Conservation (phyloP, 2,113 vertebrate species). For the Rhinoptilus africanus region DNA sequence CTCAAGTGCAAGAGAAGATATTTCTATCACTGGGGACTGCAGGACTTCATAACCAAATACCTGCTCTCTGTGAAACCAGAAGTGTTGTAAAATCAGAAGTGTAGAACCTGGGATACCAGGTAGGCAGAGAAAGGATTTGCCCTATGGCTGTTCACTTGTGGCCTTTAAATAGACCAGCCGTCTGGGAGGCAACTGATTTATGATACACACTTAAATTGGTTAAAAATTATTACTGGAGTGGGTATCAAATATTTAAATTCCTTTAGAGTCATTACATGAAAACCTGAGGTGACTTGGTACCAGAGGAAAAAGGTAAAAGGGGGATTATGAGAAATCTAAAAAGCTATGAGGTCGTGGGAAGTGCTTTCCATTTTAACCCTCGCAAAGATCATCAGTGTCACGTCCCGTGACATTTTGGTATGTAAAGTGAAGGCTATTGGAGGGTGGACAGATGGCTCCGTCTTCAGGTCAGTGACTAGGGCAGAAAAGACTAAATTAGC, state of each 20-base stretch:
- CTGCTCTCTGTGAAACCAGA: neutral
- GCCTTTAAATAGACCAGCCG: neutral
- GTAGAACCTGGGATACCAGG: neutral
- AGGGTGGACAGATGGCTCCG: conserved; percentile 1
- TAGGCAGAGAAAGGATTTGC: neutral
- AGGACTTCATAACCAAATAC: neutral
- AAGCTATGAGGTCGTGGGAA: neutral
- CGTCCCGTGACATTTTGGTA: neutral
- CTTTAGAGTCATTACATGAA: neutral
- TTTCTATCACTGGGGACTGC: neutral
- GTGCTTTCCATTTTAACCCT: neutral
- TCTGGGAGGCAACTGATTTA: neutral
- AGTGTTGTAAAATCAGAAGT: neutral
- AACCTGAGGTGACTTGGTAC: neutral
- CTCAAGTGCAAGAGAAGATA: neutral
- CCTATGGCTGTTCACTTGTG: neutral
- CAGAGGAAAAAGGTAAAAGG: neutral
- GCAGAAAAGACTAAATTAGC: conserved; percentile 9
- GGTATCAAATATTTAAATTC: neutral
- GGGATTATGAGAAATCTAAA: neutral
- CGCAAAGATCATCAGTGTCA: neutral
- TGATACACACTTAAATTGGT: neutral
- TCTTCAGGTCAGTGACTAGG: conserved; percentile 17
- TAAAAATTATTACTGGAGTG: neutral
- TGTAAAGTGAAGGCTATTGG: neutral